Evolutionary conservation across 2,888 invertebrate species (phyloP), one percentile per base, ranked within the genome.

Genomic region (Morinoia aosen): DNA sequence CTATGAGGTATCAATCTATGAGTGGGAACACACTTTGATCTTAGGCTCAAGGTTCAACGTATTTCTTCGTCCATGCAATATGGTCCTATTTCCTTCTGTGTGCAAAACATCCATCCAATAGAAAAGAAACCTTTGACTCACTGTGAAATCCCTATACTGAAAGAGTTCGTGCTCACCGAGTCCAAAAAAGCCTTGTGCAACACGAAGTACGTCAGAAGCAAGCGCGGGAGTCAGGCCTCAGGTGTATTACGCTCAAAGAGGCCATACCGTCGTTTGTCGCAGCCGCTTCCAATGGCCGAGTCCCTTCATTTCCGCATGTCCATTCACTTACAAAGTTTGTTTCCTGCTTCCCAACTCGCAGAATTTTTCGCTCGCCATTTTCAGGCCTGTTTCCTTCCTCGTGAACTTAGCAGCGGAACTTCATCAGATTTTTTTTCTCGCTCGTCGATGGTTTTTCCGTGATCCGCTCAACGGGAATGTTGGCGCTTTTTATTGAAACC

Each of bases 311-410:
- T 90, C 90, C 90, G 90, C 90, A 40, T 90, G 90, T 90, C 90
- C 90, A 90, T 90, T 90, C 90, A 90, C 90, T 90, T 90, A 90
- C 90, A 90, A 90, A 90, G 90, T 90, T 90, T 90, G 90, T 90
- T 90, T 90, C 90, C 90, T 90, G 90, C 40, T 48, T 39, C 90
- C 39, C 90, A 90, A 90, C 90, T 90, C 39, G 90, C 39, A 19
- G 90, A 48, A 90, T 90, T 90, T 90, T 90, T 48, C 33, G 48
- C 48, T 8, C 90, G 76, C 39, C 39, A 40, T 90, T 90, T 90
- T 90, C 90, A 90, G 90, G 16, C 76, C 25, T 76, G 76, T 76
- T 90, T 90, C 90, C 48, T 39, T 90, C 90, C 16, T 90, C 48
- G 90, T 90, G 90, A 90, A 90, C 90, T 90, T 40, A 40, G 90